Percentiles rank a stretch among this genome's conserved stretches.
phyloP scores from a whole-genome alignment of 37 sponge, comb jelly and placozoan genomes.

The Eunapius fragilis region DNA sequence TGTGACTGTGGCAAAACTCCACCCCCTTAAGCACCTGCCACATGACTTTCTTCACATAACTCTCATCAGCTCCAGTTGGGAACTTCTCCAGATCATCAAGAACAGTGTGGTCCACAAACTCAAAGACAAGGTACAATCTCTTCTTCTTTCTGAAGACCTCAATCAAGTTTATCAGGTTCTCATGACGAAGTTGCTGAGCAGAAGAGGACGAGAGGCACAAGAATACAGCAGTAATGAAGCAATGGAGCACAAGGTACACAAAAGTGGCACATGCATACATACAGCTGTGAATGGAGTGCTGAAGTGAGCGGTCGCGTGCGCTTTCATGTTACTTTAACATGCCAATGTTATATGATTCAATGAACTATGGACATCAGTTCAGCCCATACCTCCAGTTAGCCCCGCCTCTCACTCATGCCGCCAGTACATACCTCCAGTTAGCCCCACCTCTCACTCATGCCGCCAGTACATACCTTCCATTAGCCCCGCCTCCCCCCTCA shows the following conservation, averaged over 20 bases:
- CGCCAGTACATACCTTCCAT: no score
- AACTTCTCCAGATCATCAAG: constrained; percentile 94
- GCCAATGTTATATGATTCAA: no score
- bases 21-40: constrained; percentile 96
- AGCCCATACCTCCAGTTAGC: no score
- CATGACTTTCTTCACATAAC: constrained; percentile 72
- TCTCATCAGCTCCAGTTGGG: constrained; percentile 86
- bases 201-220: neutral
- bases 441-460: no score
- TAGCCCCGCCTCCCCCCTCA: no score
- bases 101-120: constrained; percentile 97
- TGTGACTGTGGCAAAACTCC: constrained; percentile 92
- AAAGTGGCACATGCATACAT: neutral
- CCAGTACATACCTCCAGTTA: no score
- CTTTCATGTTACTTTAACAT: no score
- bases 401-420: no score
- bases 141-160: constrained; percentile 96
- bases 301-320: neutral
- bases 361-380: no score
- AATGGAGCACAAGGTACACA: neutral
- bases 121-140: constrained; percentile 96
- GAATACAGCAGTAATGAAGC: neutral
- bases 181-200: constrained; percentile 89
- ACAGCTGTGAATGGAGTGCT: neutral
- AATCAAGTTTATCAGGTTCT: constrained; percentile 92